Evolutionary conservation across 2,113 vertebrate species (phyloP), one percentile per base, ranked within the genome.

Genomic region (Heterochromis multidens): DNA sequence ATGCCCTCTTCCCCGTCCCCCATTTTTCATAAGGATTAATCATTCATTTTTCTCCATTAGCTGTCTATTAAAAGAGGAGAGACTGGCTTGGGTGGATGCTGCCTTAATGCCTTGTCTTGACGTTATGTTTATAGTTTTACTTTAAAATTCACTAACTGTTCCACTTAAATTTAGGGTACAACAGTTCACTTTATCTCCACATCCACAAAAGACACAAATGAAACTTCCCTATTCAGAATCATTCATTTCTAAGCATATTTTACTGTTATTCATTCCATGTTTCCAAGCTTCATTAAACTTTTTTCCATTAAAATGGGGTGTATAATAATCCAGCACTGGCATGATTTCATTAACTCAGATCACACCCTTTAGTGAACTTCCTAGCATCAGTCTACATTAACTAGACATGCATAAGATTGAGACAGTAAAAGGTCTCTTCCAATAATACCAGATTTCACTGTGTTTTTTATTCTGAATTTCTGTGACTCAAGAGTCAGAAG

Each of bases 1-100:
- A 46, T 27, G 35, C 61, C 83, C 74, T 82, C 56, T 59, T 46
- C n/a, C 31, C 70, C 27, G 1, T 27, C 54, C 60, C 83, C 87
- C 76, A 91, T 94, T 92, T 94, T 92, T 95, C 90, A 92, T 88
- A 88, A 84, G 80, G 84, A 87, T 84, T 94, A 88, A 95, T 93
- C 89, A 93, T 90, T 94, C 81, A 93, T 94, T 91, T 94, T 83
- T 90, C 80, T 88, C 85, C 79, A 86, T 89, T 91, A 85, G 80
- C 79, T 93, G 86, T 93, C 90, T 88, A 78, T 88, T 86, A 76
- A 89, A 85, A 78, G 57, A 81, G 52, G 25, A n/a, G 46, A 88
- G 49, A 37, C 8, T 46, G 59, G 54, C 35, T 91, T 81, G 61
- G n/a, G 60, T 82, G 80, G 87, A 80, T 77, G 61, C 33, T 29